Percentiles rank a stretch among this genome's conserved stretches.
Evolutionary conservation across 2,113 vertebrate genomes (phyloP).

Genomic region (Nipponia nippon): DNA sequence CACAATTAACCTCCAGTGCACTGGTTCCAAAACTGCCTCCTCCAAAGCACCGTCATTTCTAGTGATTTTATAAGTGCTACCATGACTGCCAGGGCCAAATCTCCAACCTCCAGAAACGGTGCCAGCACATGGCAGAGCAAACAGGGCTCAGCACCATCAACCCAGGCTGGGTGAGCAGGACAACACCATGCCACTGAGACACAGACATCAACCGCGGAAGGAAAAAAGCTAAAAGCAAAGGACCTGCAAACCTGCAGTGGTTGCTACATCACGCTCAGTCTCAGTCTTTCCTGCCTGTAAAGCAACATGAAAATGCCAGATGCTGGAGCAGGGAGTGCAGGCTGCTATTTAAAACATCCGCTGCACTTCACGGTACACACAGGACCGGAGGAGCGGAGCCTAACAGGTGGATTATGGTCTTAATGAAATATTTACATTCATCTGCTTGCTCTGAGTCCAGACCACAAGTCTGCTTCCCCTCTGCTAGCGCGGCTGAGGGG

Average conservation of each 20-base stretch:
- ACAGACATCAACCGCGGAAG: background rate
- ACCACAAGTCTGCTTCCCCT: background rate
- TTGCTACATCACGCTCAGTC: background rate
- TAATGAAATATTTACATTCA: background rate
- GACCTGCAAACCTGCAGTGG: background rate
- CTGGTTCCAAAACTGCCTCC: background rate
- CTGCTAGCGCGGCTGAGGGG: background rate
- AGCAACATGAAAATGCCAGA: background rate
- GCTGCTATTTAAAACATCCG: background rate
- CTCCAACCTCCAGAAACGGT: background rate
- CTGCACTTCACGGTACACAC: background rate
- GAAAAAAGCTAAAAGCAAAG: background rate
- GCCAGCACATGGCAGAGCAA: background rate
- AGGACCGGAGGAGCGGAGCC: background rate
- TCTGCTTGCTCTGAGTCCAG: background rate
- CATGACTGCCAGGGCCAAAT: background rate
- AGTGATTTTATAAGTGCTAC: background rate
- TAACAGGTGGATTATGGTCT: background rate
- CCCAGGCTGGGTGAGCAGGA: background rate
- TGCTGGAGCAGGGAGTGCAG: background rate
- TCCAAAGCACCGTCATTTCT: background rate
- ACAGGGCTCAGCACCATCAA: background rate
- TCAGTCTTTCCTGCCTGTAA: background rate
- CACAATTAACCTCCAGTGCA: background rate
- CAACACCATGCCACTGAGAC: accelerated